These are phyloP conservation scores for Drosophila watanabei DNA, from an alignment of 1,140 invertebrate species.

Conservation along the genomic window DNA sequence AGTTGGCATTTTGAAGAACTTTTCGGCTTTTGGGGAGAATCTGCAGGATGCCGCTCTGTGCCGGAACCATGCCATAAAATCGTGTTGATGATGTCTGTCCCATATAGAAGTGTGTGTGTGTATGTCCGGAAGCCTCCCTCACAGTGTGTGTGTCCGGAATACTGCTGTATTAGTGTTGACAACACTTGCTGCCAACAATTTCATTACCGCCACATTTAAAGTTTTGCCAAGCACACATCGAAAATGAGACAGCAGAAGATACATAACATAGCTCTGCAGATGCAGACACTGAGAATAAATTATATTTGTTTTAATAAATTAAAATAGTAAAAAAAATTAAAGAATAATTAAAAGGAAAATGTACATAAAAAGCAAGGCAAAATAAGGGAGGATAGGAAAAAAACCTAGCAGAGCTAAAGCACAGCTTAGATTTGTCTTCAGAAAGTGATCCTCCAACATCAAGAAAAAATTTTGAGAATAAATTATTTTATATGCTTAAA, in stretches of 20 bases:
- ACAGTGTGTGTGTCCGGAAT: conserved; percentile 10
- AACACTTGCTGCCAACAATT: conserved; percentile 78
- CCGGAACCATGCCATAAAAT: conserved; percentile 74
- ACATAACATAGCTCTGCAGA: conserved; percentile 31
- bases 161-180: conserved; percentile 60
- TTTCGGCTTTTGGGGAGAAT: conserved; percentile 68
- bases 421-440: background rate
- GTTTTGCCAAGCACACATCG: conserved; percentile 66
- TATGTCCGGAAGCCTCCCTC: background rate
- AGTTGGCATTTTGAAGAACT: conserved; percentile 60
- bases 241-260: conserved; percentile 53
- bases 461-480: too few relatives aligned
- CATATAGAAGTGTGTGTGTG: conserved; percentile 10
- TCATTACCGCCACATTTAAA: conserved; percentile 82
- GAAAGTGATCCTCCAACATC: background rate
- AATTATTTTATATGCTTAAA: background rate
- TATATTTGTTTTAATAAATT: background rate
- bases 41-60: conserved; percentile 57
- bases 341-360: background rate
- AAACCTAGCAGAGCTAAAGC: too few relatives aligned
- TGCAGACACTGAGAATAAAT: conserved; percentile 5
- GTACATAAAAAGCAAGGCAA: too few relatives aligned
- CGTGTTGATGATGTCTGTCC: conserved; percentile 58
- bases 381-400: background rate
- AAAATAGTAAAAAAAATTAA: too few relatives aligned